phyloP scores from a whole-genome alignment of 2,888 invertebrate genomes.

The Microchrysa polita region DNA sequence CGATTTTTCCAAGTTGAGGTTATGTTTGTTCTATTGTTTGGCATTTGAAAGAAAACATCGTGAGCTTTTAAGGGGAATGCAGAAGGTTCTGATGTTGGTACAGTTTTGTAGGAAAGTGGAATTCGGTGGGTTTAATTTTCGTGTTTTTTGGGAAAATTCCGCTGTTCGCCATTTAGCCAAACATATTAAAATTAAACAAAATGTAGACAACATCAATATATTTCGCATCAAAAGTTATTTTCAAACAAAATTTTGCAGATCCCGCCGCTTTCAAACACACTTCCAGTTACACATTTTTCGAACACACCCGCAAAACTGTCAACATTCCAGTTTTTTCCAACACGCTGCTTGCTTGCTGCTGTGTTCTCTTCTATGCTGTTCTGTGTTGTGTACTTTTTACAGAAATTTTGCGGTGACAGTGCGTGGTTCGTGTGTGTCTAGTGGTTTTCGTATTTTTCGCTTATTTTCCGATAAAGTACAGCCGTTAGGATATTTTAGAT shows the following conservation, averaged over 20 bases:
- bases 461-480: conserved; percentile 36
- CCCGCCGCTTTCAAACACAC: too few species aligned
- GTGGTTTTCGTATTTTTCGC: conserved; percentile 3
- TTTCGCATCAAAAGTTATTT: too few species aligned
- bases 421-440: conserved; percentile 17
- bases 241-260: too few species aligned
- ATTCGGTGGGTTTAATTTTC: neutral
- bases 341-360: too few species aligned
- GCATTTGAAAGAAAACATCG: neutral
- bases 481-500: conserved; percentile 39
- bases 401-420: neutral
- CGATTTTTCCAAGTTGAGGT: conserved; percentile 26
- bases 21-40: conserved; percentile 6
- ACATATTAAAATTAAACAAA: too few species aligned
- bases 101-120: neutral
- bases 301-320: too few species aligned
- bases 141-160: too few species aligned
- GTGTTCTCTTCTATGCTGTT: too few species aligned
- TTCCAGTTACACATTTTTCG: too few species aligned
- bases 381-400: neutral
- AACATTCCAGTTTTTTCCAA: neutral
- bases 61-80: conserved; percentile 12
- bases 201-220: too few species aligned
- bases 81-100: neutral
- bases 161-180: too few species aligned